Base-by-base conservation (phyloP, 1,140 invertebrate genomes). In the Calliopsis andreniformis region DNA sequence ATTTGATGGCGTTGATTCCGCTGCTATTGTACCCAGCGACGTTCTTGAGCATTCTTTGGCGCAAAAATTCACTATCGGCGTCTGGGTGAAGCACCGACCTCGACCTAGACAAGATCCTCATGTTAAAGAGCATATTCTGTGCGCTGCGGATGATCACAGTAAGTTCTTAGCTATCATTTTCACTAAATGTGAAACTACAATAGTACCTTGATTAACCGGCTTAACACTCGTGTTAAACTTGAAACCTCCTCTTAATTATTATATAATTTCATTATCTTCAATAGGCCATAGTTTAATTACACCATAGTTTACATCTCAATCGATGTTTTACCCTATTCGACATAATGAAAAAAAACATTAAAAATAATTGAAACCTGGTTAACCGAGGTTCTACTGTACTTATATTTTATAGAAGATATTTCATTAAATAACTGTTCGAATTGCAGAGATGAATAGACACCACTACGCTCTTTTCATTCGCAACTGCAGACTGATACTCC, bases 391-490 rank as follows among this genome's bases (percentile, higher is more conserved):
- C n/a, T n/a, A n/a, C n/a, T n/a, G n/a, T n/a, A n/a, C n/a, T n/a
- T n/a, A n/a, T n/a, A n/a, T n/a, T n/a, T n/a, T n/a, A n/a, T n/a
- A n/a, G n/a, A n/a, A n/a, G n/a, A n/a, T n/a, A n/a, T 62, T 25
- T 45, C 23, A 61, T 56, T 53, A 47, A 82, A 78, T 32, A 18
- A 28, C 16, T 8, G 59, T 62, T 87, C 86, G 79, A 84, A 88
- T 92, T 93, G 76, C 89, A 96, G 97, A 98, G 94, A 98, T 99
- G 97, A 99, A 99, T 92, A 95, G 99, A 47, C 98, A 99, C 91
- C 99, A 99, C 92, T 99, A 99, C 92, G 97, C 98, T 7, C 92
- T 99, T 78, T 99, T 99, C 93, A 95, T 99, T 0, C 95, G 98
- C 68, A 99, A 99, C 92, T 99, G 98, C 90, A 96, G 98, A 16